Evolutionary conservation across 92 coral and sea anemone genomes (phyloP).

Genomic region (Micromussa lordhowensis): DNA sequence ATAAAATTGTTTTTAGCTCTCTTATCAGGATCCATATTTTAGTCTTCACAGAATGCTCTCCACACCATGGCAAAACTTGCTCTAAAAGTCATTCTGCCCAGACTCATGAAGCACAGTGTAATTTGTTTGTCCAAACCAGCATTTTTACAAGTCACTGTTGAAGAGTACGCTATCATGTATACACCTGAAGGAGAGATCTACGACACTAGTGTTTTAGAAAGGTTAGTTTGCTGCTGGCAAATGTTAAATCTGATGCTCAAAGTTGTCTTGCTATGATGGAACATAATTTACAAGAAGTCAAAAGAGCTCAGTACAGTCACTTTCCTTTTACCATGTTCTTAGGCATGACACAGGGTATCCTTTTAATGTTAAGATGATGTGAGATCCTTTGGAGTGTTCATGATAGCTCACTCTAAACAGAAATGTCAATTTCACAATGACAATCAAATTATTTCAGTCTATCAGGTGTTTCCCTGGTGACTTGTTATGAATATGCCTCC

Average conservation of each 20-base stretch:
- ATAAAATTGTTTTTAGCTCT: neutral
- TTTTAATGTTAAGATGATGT: neutral
- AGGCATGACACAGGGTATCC: neutral
- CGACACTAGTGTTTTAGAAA: slow-evolving; percentile 72
- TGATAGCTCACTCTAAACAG: neutral
- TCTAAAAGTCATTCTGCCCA: slow-evolving; percentile 72
- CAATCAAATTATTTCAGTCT: no score
- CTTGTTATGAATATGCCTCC: neutral
- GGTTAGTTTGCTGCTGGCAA: slow-evolving; percentile 35
- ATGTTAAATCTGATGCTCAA: neutral
- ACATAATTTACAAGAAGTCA: neutral
- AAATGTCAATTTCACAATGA: neutral
- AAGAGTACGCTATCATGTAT: slow-evolving; percentile 82
- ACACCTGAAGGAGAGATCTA: slow-evolving; percentile 86
- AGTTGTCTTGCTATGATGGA: neutral
- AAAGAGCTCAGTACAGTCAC: neutral
- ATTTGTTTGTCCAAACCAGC: slow-evolving; percentile 49
- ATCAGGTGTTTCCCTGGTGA: neutral
- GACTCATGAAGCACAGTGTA: slow-evolving; percentile 62
- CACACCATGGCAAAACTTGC: slow-evolving; percentile 63
- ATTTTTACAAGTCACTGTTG: slow-evolving; percentile 76
- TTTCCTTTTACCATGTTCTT: neutral
- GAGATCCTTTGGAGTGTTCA: neutral
- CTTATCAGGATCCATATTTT: neutral
- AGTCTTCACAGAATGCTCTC: slow-evolving; percentile 75